Evolutionary conservation across 2,888 invertebrate genomes (phyloP).

Genomic region (Pterostichus madidus): DNA sequence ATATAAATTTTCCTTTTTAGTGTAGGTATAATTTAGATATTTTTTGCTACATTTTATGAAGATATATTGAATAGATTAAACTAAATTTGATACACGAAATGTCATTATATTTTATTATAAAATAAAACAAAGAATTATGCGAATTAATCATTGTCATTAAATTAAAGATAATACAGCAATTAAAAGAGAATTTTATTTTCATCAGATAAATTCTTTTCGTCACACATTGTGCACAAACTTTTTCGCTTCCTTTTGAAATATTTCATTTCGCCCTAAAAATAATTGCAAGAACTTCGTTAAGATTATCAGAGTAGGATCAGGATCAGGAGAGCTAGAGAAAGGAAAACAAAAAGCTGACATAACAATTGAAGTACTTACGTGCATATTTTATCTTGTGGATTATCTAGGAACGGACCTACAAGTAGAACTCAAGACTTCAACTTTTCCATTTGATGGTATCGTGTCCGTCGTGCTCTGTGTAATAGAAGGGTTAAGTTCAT

Average conservation of each 20-base stretch:
- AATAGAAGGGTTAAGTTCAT: slow-evolving; percentile 39
- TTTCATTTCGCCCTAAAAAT: slow-evolving; percentile 25
- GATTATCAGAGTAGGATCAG: slow-evolving; percentile 1
- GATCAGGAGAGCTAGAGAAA: slow-evolving; percentile 25
- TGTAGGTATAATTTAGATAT: not conserved
- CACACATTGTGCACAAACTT: slow-evolving; percentile 33
- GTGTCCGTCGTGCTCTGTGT: slow-evolving; percentile 34
- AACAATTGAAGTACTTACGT: slow-evolving; percentile 47
- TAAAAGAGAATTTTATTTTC: slow-evolving; percentile 29
- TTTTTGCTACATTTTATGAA: not conserved
- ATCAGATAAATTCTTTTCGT: slow-evolving; percentile 39
- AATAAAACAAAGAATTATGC: not conserved
- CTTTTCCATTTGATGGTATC: slow-evolving; percentile 38
- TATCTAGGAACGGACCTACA: slow-evolving; percentile 37
- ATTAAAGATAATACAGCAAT: not conserved
- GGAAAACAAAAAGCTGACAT: slow-evolving; percentile 37
- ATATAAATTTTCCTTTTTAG: not conserved
- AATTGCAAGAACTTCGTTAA: slow-evolving; percentile 48
- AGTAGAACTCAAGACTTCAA: slow-evolving; percentile 24
- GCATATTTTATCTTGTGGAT: slow-evolving; percentile 42
- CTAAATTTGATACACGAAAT: not conserved
- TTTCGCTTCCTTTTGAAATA: slow-evolving; percentile 27
- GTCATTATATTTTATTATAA: not conserved
- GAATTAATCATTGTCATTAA: slow-evolving; percentile 18
- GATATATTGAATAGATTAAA: slow-evolving; percentile 16